These are phyloP conservation scores for Lipophrys pholis DNA, from an alignment of 2,113 vertebrate genomes.

Conservation along the genomic window DNA sequence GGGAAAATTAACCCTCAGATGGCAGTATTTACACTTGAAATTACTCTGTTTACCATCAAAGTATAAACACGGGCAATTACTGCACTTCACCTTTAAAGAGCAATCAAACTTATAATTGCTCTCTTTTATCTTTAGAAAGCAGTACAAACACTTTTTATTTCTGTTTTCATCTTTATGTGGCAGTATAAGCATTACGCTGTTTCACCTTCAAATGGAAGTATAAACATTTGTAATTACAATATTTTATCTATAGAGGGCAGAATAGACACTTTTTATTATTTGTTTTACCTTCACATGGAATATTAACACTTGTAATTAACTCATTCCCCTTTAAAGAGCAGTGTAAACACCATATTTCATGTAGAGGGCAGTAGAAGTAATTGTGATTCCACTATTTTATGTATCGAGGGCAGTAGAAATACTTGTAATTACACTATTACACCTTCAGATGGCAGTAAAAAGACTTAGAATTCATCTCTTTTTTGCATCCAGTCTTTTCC, in stretches of 20 bases:
- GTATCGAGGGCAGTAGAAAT: neutral
- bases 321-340: neutral
- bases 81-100: neutral
- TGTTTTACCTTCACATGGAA: neutral
- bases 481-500: slow-evolving; percentile 80
- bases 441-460: neutral
- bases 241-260: neutral
- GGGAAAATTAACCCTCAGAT: neutral
- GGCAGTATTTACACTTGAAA: neutral
- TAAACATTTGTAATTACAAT: neutral
- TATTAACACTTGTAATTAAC: too few relatives aligned
- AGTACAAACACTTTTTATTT: too few relatives aligned
- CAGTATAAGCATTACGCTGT: neutral
- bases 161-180: neutral
- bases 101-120: neutral
- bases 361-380: neutral
- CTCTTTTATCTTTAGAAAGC: neutral
- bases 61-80: too few relatives aligned
- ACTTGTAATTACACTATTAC: neutral
- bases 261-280: neutral
- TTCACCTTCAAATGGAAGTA: neutral
- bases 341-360: neutral
- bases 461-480: neutral
- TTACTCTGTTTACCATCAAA: neutral
- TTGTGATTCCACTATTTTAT: neutral